Percentiles rank a stretch among this genome's conserved stretches.
Conservation (phyloP, 2,888 invertebrate species). For the Neuroscelio doddi region DNA sequence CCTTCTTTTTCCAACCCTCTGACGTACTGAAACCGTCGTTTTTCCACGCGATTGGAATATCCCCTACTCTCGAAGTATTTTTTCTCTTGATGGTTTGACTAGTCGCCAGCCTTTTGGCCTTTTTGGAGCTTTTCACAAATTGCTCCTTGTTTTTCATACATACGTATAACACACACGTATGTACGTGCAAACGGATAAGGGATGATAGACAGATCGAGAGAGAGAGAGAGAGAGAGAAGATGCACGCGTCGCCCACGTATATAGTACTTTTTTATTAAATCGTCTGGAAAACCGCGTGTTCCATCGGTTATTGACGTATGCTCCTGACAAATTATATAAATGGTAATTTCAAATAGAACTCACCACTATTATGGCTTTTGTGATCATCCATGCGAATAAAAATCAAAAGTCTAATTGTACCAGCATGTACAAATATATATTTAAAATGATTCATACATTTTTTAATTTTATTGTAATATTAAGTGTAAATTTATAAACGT, state of each 20-base stretch:
- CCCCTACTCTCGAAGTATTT: slow-evolving; percentile 46
- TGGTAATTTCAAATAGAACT: slow-evolving; percentile 45
- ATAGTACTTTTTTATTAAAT: slow-evolving; percentile 69
- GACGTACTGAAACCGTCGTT: slow-evolving; percentile 59
- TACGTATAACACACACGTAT: slow-evolving; percentile 26
- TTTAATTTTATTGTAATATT: too few relatives aligned
- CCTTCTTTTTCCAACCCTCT: slow-evolving; percentile 30
- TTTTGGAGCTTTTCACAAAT: slow-evolving; percentile 37
- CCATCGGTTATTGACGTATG: slow-evolving; percentile 59
- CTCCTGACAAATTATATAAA: slow-evolving; percentile 70
- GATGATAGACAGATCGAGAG: slow-evolving; percentile 31
- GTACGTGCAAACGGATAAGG: too few relatives aligned
- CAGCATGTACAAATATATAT: too few relatives aligned
- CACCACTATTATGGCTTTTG: slow-evolving; percentile 24
- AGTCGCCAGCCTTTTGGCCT: too few relatives aligned
- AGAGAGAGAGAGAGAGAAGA: slow-evolving; percentile 42
- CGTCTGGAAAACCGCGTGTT: slow-evolving; percentile 65
- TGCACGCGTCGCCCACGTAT: slow-evolving; percentile 59
- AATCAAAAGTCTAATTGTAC: slow-evolving; percentile 1
- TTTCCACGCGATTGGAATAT: slow-evolving; percentile 62
- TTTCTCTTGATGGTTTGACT: slow-evolving; percentile 43
- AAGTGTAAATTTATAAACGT: too few relatives aligned
- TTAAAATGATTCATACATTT: too few relatives aligned
- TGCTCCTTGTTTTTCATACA: slow-evolving; percentile 44
- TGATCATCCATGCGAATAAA: too few relatives aligned